Base-by-base conservation (phyloP, 1,140 invertebrate genomes). In the Tribolium castaneum region DNA sequence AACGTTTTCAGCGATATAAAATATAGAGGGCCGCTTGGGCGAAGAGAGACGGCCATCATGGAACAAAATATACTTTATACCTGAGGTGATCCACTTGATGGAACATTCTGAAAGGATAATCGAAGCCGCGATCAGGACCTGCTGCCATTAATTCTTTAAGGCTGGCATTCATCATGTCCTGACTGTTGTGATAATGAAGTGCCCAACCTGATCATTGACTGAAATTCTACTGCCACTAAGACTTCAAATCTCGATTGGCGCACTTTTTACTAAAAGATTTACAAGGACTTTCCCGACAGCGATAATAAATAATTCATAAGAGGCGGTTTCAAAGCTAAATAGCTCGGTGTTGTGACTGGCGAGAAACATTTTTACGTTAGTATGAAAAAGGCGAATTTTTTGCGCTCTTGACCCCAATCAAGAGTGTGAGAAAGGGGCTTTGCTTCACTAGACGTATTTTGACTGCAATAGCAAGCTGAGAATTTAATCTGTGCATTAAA, bases 61-160 rank as follows among this genome's bases (percentile, higher is more conserved):
- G 25, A 25, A 30, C 30, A 66, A 30, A 35, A 72, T 72, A 72
- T 72, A 72, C 70, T 72, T 72, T 72, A 72, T 72, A 51, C 39
- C 50, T 51, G 70, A 72, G 45, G 70, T 72, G 70, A 72, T 72
- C 70, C 70, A 72, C 13, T 72, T 72, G 70, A 72, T 72, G 39
- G 70, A 72, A 72, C 70, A 72, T 72, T 50, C 70, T 50, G 50
- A 72, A 52, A 72, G 70, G 70, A 72, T 72, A 72, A 72, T 72
- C 39, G 70, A 72, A 72, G 70, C 45, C 70, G 70, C 70, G 50
- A 72, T 52, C 22, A 6, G 7, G 30, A 51, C 70, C 45, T 12
- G 2, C 70, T 19, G 13, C 50, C 70, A 72, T 72, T 72, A 72
- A 72, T 72, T 72, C 70, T 72, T 72, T 34, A 14, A 30, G 59